Evolutionary conservation across 2,113 vertebrate genomes (phyloP).

Genomic region (Podarcis cretensis): DNA sequence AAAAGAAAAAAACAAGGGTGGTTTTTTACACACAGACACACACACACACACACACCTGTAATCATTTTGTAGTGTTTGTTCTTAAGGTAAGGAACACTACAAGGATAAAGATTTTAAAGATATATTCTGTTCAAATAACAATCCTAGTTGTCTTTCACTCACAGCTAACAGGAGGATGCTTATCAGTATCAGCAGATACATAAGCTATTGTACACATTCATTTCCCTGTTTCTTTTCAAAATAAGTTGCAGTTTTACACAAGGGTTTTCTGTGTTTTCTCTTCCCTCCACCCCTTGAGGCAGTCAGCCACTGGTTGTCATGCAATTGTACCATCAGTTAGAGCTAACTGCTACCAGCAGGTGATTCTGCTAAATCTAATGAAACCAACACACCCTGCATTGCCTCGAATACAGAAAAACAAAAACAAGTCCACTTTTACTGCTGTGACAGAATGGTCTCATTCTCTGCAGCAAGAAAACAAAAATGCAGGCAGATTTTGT

Average conservation of each 20-base stretch:
- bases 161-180: conserved; percentile 86
- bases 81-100: conserved; percentile 77
- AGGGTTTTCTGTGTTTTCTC: conserved; percentile 22
- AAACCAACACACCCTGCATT: conserved; percentile 36
- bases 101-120: conserved; percentile 84
- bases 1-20: conserved; percentile 60
- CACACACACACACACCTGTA: conserved; percentile 65
- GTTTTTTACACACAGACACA: too few species aligned
- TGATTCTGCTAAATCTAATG: conserved; percentile 59
- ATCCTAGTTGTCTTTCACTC: conserved; percentile 84
- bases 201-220: conserved; percentile 77
- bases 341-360: conserved; percentile 63
- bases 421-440: conserved; percentile 39
- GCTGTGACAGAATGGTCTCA: conserved; percentile 38
- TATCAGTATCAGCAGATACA: conserved; percentile 84
- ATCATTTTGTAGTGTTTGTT: conserved; percentile 73
- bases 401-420: conserved; percentile 55
- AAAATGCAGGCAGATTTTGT: conserved; percentile 22
- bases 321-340: conserved; percentile 47
- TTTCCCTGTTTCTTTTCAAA: conserved; percentile 81
- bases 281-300: conserved; percentile 23
- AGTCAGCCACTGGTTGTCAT: conserved; percentile 42
- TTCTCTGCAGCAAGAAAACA: conserved; percentile 6
- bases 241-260: conserved; percentile 62
- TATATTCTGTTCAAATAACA: conserved; percentile 86